Base-by-base conservation (phyloP, 2,113 vertebrate genomes). In the Chauna torquata region DNA sequence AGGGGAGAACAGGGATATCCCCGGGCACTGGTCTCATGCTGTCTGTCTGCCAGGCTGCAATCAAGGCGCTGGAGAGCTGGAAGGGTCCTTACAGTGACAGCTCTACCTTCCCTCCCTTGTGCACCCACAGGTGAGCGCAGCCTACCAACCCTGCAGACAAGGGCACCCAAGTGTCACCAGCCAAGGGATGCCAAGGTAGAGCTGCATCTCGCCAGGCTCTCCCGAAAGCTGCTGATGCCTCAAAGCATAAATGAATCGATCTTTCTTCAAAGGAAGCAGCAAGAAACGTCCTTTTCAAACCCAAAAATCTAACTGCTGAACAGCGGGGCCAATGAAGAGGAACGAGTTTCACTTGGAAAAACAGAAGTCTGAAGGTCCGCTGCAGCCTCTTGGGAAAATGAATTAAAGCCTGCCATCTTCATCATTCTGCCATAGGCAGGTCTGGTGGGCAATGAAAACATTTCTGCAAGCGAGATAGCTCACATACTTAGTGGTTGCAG, bases 301-400 rank as follows among this genome's bases (percentile, higher is more conserved):
- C 57, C 86, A 3, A 42, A 44, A 20, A n/a, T 3, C 30, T 7
- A 30, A 76, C 0, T 0, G 1, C 32, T 30, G 49, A 36, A 52
- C 36, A 3, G 0, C 23, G 8, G 4, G 6, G 50, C 38, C 30
- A 12, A 11, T 0, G 15, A 55, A 27, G 45, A 85, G 61, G 45
- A 49, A 54, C 0, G 19, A 50, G 64, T 32, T 87, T n/a, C 74
- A 28, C 59, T 9, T 16, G 66, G 66, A 30, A 64, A 66, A 69
- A 15, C 6, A 66, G 30, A 84, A 79, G 22, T 10, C 36, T 44
- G 27, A 8, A 62, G 13, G 58, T 65, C 20, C 47, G 10, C n/a
- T 1, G 38, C 0, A 13, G 84, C 64, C 91, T 16, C 40, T 15
- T 0, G 5, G 71, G 66, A n/a, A 34, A 66, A 83, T 1, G 2